Conservation (phyloP, 2,888 invertebrate genomes). For the Sylvicola cinctus region DNA sequence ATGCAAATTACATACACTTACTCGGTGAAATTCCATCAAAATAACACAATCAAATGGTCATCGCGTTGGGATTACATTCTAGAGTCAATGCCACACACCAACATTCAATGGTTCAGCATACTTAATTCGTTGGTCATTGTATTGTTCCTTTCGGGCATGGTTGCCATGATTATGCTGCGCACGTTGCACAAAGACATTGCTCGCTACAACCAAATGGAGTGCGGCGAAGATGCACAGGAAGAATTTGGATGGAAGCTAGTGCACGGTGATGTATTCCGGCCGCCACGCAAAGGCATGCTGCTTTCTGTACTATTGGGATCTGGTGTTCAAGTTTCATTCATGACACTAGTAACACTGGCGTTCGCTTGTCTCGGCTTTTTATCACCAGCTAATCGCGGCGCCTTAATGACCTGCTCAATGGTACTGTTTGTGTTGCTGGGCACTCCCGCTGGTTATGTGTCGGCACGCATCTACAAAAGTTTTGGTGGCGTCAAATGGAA, state of each 20-base stretch:
- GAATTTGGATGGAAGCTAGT: constrained; percentile 82
- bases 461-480: constrained; percentile 93
- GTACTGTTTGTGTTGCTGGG: constrained; percentile 93
- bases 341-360: constrained; percentile 87
- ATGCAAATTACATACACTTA: constrained; percentile 69
- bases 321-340: constrained; percentile 85
- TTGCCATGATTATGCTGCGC: constrained; percentile 94
- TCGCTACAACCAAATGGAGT: constrained; percentile 89
- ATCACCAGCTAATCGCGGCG: constrained; percentile 95
- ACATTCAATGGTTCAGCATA: constrained; percentile 98
- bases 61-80: constrained; percentile 98
- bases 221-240: constrained; percentile 81
- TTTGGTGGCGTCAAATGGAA: constrained; percentile 99
- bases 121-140: constrained; percentile 95
- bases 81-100: constrained; percentile 94
- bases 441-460: constrained; percentile 90
- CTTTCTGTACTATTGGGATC: constrained; percentile 91
- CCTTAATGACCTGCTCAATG: constrained; percentile 95
- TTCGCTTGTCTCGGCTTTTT: constrained; percentile 99
- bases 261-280: constrained; percentile 94
- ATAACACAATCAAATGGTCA: constrained; percentile 87
- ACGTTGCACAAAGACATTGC: constrained; percentile 98
- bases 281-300: constrained; percentile 91
- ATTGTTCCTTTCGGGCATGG: constrained; percentile 94
- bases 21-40: constrained; percentile 56